These are phyloP conservation scores for Anthopleura xanthogrammica DNA, from an alignment of 92 coral and sea anemone species.

Conservation along the genomic window DNA sequence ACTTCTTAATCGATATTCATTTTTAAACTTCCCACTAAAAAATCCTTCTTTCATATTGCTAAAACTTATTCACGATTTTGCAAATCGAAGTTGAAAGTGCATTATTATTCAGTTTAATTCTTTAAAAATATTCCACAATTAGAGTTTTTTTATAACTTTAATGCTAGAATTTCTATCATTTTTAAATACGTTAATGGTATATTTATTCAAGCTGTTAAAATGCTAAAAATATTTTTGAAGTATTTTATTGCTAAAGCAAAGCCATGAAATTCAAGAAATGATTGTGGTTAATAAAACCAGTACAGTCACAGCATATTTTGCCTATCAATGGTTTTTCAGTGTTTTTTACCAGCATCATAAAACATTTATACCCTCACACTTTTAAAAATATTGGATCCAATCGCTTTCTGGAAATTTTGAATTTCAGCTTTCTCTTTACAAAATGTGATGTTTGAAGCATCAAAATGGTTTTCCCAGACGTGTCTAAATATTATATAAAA, in stretches of 20 bases:
- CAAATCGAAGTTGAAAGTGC: not conserved
- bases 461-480: not conserved
- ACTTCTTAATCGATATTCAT: not conserved
- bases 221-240: not conserved
- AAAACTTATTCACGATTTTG: not conserved
- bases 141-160: not conserved
- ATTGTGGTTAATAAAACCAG: not conserved
- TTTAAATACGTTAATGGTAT: not conserved
- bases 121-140: not conserved
- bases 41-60: not conserved
- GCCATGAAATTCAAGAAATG: not conserved
- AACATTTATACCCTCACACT: conserved; percentile 25
- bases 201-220: not conserved
- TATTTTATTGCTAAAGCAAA: not conserved
- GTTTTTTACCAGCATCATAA: not conserved
- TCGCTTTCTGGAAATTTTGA: not conserved
- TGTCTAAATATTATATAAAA: not conserved
- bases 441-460: not conserved
- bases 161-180: not conserved
- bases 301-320: not conserved
- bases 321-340: conserved; percentile 18
- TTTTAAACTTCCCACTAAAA: not conserved
- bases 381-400: not conserved
- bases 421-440: not conserved
- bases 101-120: not conserved